These are phyloP conservation scores for Melanotaenia maccullochi DNA, from an alignment of 2,797 vertebrate species.

Conservation along the genomic window DNA sequence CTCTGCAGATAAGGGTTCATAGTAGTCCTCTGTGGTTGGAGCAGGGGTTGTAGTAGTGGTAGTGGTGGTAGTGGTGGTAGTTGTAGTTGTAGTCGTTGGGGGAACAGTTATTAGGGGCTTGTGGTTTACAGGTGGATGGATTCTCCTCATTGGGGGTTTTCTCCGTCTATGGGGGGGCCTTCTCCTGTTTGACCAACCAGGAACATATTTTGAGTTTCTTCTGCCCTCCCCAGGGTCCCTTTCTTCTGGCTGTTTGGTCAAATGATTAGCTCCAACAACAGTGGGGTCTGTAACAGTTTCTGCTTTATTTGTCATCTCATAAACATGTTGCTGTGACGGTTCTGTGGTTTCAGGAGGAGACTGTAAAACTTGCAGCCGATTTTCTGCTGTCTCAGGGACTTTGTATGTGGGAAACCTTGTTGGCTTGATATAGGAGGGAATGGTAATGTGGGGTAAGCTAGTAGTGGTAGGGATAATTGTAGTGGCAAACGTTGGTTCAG, in stretches of 20 bases:
- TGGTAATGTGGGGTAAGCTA: slow-evolving; percentile 2
- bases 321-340: slow-evolving; percentile 28
- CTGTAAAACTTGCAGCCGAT: slow-evolving; percentile 24
- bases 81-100: slow-evolving; percentile 21
- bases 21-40: slow-evolving; percentile 40
- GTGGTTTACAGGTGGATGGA: slow-evolving; percentile 42
- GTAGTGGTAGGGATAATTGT: slow-evolving; percentile 4
- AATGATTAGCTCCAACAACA: slow-evolving; percentile 20
- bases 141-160: slow-evolving; percentile 70
- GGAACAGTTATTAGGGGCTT: slow-evolving; percentile 51
- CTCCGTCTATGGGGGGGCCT: slow-evolving; percentile 73
- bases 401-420: slow-evolving; percentile 2
- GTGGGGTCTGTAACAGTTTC: slow-evolving; percentile 40
- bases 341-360: slow-evolving; percentile 38
- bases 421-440: slow-evolving; percentile 9
- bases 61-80: slow-evolving; percentile 13
- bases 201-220: slow-evolving; percentile 47
- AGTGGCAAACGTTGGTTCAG: slow-evolving; percentile 5
- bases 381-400: slow-evolving; percentile 14
- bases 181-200: slow-evolving; percentile 65
- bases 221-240: slow-evolving; percentile 42
- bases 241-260: slow-evolving; percentile 43
- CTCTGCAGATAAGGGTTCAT: slow-evolving; percentile 38
- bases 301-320: slow-evolving; percentile 27
- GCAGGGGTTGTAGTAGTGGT: slow-evolving; percentile 35